phyloP scores from a whole-genome alignment of 2,113 vertebrate species.

The Seriola dumerili region DNA sequence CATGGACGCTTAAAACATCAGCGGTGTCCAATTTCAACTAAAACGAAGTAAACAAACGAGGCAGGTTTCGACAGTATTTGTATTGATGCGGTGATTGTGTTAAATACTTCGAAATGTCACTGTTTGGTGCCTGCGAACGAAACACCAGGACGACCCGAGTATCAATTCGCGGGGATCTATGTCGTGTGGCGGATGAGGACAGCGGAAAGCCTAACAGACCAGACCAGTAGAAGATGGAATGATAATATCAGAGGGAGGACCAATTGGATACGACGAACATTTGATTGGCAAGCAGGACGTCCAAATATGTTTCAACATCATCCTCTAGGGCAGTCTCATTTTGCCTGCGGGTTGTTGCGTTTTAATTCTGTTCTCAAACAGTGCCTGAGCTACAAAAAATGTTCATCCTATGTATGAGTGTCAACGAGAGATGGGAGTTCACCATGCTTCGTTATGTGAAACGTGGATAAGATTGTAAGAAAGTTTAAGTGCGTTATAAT shows the following conservation, averaged over 20 bases:
- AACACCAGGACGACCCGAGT: background rate
- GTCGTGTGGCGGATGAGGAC: conserved; percentile 86
- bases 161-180: conserved; percentile 82
- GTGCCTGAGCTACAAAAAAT: conserved; percentile 1
- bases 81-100: background rate
- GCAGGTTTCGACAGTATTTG: background rate
- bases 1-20: conserved; percentile 77
- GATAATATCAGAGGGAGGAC: conserved; percentile 80
- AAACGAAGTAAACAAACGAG: conserved; percentile 4
- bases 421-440: background rate
- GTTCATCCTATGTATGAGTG: background rate
- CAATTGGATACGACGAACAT: conserved; percentile 74
- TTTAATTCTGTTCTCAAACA: conserved; percentile 60
- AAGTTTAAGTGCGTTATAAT: background rate
- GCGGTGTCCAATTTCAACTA: conserved; percentile 83
- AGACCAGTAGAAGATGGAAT: conserved; percentile 82
- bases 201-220: conserved; percentile 59
- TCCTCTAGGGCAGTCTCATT: conserved; percentile 51
- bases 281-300: conserved; percentile 71
- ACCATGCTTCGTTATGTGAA: background rate
- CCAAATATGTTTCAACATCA: conserved; percentile 62
- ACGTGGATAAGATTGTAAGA: background rate
- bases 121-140: background rate
- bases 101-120: background rate
- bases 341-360: conserved; percentile 50